Base-by-base conservation (phyloP, 1,140 invertebrate genomes). In the Plodia interpunctella region DNA sequence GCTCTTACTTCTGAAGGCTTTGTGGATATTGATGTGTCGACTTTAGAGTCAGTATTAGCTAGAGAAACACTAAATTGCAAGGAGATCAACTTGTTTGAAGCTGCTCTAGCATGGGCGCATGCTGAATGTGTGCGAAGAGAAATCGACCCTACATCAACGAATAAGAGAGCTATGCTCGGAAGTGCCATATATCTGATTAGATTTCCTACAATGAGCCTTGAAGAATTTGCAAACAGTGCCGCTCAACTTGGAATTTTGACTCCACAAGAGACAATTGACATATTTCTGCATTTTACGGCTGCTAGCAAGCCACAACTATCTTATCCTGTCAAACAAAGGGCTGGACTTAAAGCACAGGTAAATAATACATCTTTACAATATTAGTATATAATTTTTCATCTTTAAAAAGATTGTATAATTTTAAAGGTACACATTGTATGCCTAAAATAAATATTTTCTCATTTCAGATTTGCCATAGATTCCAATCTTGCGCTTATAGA, bases 401-500 rank as follows among this genome's bases (percentile, higher is more conserved):
- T 25, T n/a, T n/a, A n/a, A n/a, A n/a, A n/a, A n/a, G n/a, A n/a
- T n/a, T n/a, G n/a, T n/a, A n/a, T n/a, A n/a, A n/a, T n/a, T n/a
- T n/a, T n/a, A n/a, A n/a, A n/a, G n/a, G n/a, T n/a, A n/a, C n/a
- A n/a, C n/a, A n/a, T n/a, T n/a, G n/a, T n/a, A n/a, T n/a, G n/a
- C n/a, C n/a, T 57, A 53, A 65, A 49, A 62, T n/a, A 62, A 56
- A 44, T 51, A 49, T 20, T 67, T 62, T 64, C 61, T 73, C 52
- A 68, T 89, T 90, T 20, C 84, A 95, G 94, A 94, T 97, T 11
- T 98, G 97, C 76, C 97, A 98, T 82, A 92, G 98, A 81, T 99
- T 99, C 82, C 96, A 98, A 83, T 98, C 97, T 0, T 98, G 96
- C 77, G 98, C 97, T 3, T 98, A 98, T 83, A 93, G 98, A 68